Evolutionary conservation across 1,140 invertebrate genomes (phyloP).

Genomic region (Drosophila miranda): DNA sequence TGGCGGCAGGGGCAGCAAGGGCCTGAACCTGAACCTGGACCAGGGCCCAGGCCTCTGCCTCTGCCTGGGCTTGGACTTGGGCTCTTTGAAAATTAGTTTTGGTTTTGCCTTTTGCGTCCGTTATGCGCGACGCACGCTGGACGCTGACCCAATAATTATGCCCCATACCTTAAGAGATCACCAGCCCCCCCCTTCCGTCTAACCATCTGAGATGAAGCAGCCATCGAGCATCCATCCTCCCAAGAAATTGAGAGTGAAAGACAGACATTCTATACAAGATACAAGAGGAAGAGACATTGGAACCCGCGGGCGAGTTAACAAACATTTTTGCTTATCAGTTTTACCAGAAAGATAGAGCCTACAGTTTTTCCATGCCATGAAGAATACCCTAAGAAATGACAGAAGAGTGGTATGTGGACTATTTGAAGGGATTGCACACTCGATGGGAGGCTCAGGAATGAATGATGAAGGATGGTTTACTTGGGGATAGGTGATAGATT

Average conservation of each 20-base stretch:
- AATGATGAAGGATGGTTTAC: not conserved
- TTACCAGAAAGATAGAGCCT: constrained; percentile 12
- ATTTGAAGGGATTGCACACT: no score
- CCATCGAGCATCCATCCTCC: constrained; percentile 22
- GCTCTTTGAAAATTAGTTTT: constrained; percentile 69
- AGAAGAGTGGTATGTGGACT: no score
- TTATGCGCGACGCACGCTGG: constrained; percentile 56
- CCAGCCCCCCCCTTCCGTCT: constrained; percentile 11
- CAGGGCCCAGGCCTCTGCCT: constrained; percentile 5
- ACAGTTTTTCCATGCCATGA: constrained; percentile 37
- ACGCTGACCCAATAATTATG: constrained; percentile 71
- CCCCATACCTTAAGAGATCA: constrained; percentile 13
- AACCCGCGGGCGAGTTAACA: constrained; percentile 33
- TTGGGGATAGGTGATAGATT: no score
- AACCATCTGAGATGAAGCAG: constrained; percentile 5
- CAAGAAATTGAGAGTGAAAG: constrained; percentile 77
- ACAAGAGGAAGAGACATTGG: constrained; percentile 16
- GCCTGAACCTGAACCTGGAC: constrained; percentile 13
- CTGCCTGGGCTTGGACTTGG: constrained; percentile 19
- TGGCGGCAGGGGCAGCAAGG: constrained; percentile 47
- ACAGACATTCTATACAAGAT: constrained; percentile 50
- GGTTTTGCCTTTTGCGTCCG: constrained; percentile 43
- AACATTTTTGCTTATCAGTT: constrained; percentile 72
- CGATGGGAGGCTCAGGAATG: not conserved
- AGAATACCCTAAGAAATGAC: constrained; percentile 34